Conservation (phyloP, 2,888 invertebrate genomes). For the Phasia obesa region DNA sequence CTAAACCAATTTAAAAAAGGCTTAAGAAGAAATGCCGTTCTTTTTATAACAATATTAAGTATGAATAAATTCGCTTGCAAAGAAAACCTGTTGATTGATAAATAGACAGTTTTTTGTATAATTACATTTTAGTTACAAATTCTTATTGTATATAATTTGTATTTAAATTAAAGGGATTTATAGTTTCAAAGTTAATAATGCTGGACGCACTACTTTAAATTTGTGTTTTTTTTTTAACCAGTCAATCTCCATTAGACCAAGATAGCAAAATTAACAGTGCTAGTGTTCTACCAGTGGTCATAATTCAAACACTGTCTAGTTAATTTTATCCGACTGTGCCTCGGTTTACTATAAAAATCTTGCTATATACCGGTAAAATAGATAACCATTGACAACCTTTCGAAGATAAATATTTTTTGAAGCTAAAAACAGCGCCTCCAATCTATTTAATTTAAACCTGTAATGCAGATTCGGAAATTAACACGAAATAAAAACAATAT, state of each 20-base stretch:
- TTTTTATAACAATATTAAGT: constrained; percentile 50
- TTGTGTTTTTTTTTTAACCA: not conserved
- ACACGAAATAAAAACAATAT: too few relatives aligned
- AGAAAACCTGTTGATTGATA: constrained; percentile 58
- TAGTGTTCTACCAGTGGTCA: too few relatives aligned
- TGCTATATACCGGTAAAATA: too few relatives aligned
- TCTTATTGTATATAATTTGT: not conserved
- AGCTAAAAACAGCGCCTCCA: too few relatives aligned
- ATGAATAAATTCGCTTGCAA: constrained; percentile 65
- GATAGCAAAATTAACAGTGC: too few relatives aligned
- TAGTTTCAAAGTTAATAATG: not conserved
- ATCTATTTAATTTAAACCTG: too few relatives aligned
- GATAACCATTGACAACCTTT: too few relatives aligned
- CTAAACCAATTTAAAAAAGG: constrained; percentile 21
- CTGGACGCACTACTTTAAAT: not conserved
- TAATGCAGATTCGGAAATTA: too few relatives aligned
- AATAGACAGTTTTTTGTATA: constrained; percentile 8
- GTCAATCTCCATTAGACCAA: not conserved
- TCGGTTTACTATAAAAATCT: too few relatives aligned
- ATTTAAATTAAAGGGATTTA: constrained; percentile 4
- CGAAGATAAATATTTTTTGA: too few relatives aligned
- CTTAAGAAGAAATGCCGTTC: constrained; percentile 47
- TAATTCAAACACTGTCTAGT: too few relatives aligned
- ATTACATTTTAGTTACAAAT: constrained; percentile 11
- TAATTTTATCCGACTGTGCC: too few relatives aligned